phyloP scores from a whole-genome alignment of 2,113 vertebrate species.

The Scopus umbretta region DNA sequence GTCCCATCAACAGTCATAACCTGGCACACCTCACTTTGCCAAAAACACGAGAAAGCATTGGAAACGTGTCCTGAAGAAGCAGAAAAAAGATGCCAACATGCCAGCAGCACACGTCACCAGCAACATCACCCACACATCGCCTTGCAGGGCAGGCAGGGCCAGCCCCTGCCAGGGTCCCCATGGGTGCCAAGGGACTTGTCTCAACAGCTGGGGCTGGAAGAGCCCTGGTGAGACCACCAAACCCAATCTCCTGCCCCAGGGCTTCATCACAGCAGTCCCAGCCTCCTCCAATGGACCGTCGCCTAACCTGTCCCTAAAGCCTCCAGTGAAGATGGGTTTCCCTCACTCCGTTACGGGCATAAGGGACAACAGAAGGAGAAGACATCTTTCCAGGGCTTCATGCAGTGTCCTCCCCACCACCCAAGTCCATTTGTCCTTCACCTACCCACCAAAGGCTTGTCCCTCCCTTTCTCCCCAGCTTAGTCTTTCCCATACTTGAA shows the following conservation, averaged over 20 bases:
- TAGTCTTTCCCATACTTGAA: background rate
- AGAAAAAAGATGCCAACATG: background rate
- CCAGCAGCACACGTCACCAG: background rate
- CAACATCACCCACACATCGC: background rate
- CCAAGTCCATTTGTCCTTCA: too few relatives aligned
- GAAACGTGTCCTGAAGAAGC: background rate
- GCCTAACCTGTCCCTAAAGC: background rate
- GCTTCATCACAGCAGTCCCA: background rate
- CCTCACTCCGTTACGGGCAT: accelerated
- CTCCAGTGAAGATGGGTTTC: background rate
- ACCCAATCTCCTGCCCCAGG: background rate
- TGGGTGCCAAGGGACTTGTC: accelerated
- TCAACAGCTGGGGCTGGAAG: background rate
- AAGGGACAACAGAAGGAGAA: background rate
- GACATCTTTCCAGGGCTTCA: background rate
- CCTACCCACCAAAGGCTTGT: background rate
- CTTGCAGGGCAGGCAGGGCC: background rate
- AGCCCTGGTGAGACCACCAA: background rate
- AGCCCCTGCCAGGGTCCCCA: background rate
- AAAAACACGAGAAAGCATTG: background rate
- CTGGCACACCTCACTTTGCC: background rate
- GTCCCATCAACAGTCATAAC: background rate
- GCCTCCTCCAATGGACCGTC: accelerated
- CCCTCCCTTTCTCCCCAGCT: background rate
- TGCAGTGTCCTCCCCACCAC: too few relatives aligned